Conservation (phyloP, 2,888 invertebrate genomes). For the Ceriagrion tenellum region DNA sequence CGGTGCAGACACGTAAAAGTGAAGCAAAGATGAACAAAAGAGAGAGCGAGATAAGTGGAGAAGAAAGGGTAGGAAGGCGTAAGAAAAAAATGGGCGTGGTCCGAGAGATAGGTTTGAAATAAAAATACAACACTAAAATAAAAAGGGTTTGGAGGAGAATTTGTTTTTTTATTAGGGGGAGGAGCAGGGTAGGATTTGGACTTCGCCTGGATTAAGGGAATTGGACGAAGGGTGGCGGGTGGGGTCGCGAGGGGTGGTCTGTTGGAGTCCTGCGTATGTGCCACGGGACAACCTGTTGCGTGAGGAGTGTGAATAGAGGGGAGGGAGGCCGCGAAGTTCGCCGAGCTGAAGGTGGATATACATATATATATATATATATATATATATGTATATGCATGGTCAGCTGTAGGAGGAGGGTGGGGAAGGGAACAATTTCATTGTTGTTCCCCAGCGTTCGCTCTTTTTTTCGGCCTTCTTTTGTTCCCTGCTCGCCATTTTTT, state of each 20-base stretch:
- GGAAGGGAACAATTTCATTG: slow-evolving; percentile 30
- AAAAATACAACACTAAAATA: background rate
- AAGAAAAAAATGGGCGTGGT: background rate
- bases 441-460: background rate
- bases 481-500: background rate
- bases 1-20: background rate
- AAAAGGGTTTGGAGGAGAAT: background rate
- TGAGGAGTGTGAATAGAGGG: background rate
- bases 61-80: background rate
- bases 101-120: background rate
- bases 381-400: too few relatives aligned
- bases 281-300: slow-evolving; percentile 58
- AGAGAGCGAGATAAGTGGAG: background rate
- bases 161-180: background rate
- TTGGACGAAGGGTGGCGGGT: background rate
- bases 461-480: slow-evolving; percentile 44
- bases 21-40: background rate
- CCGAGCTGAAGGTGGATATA: slow-evolving; percentile 9
- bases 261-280: background rate
- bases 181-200: background rate
- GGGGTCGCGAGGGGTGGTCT: background rate
- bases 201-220: slow-evolving; percentile 22
- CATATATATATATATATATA: too few relatives aligned
- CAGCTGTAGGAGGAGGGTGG: background rate
- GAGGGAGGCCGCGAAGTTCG: background rate